Percentiles rank a stretch among this genome's conserved stretches.
These are phyloP conservation scores for Tragulus kanchil DNA, from an alignment of 2,113 vertebrate species.

Conservation along the genomic window DNA sequence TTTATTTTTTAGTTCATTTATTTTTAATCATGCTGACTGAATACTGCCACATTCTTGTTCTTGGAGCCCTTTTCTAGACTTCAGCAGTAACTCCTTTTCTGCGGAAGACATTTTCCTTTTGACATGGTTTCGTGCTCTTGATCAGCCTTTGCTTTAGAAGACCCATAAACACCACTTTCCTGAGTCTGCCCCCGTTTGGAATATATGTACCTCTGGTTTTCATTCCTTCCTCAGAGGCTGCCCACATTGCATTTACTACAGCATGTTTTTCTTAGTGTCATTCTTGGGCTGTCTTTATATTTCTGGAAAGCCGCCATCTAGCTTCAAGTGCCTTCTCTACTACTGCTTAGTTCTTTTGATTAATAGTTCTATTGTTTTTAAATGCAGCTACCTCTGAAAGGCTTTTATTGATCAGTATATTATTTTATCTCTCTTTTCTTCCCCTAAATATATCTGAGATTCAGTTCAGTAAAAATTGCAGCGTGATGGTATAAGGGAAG, in stretches of 20 bases:
- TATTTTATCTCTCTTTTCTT: constrained; percentile 45
- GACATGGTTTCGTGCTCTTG: not conserved
- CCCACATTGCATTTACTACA: not conserved
- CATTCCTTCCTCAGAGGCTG: not conserved
- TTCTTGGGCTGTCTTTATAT: not conserved
- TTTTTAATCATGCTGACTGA: not conserved
- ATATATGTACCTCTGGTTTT: not conserved
- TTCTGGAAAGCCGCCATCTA: not conserved
- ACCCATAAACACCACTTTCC: not conserved
- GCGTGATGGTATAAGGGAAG: not conserved
- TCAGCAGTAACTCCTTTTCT: not conserved
- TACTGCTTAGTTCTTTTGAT: constrained; percentile 19
- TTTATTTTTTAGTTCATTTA: not conserved
- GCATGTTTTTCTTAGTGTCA: not conserved
- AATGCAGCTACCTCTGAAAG: not conserved
- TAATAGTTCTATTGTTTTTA: constrained; percentile 11
- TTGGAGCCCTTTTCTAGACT: not conserved
- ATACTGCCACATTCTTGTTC: not conserved
- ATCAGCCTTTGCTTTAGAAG: not conserved
- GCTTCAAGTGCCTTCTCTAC: not conserved
- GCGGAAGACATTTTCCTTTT: constrained; percentile 19
- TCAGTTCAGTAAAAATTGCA: constrained; percentile 17
- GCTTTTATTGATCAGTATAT: not conserved
- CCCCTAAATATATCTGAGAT: not conserved
- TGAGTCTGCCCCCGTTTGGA: not conserved